Evolutionary conservation across 2,113 vertebrate genomes (phyloP), one percentile per base, ranked within the genome.

Genomic region (Callaeas wilsoni): DNA sequence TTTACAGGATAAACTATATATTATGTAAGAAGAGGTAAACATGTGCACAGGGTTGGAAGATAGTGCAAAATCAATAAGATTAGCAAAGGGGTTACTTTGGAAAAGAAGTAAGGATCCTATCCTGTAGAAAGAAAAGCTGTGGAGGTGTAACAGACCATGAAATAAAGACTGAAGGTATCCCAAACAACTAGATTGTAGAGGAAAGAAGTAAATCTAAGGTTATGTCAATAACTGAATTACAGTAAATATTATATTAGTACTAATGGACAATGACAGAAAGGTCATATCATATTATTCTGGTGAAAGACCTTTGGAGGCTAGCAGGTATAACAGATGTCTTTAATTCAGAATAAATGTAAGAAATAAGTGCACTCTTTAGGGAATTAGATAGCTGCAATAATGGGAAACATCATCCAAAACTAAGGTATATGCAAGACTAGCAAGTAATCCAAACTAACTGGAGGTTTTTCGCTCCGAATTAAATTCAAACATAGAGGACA

Each of bases 1-100:
- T 95, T 94, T 93, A 91, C 47, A 62, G 44, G 55, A 57, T 84
- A 90, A 95, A 78, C 19, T 30, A 74, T 55, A 80, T 87, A 84
- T 56, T 83, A 57, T 27, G 47, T 86, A 68, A 95, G 56, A 87
- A 84, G 23, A 37, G 33, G 37, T 56, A 84, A 65, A 18, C 49
- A 39, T 64, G 27, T 81, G 27, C 30, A 32, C n/a, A 65, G 47
- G 49, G 79, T 23, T 92, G 46, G 64, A 76, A 86, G 16, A 53
- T 44, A 92, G 92, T 18, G 10, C 17, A 84, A 87, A 94, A 93
- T 68, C 59, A 73, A 4, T 71, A 78, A 56, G 23, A 81, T 86
- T n/a, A 65, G 33, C 37, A 69, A 70, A 79, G 4, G 6, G 11
- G 8, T 56, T 92, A 27, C 22, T 55, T 59, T 74, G 39, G 41